phyloP scores from a whole-genome alignment of 2,888 invertebrate species.

The Asteroscopus sphinx region DNA sequence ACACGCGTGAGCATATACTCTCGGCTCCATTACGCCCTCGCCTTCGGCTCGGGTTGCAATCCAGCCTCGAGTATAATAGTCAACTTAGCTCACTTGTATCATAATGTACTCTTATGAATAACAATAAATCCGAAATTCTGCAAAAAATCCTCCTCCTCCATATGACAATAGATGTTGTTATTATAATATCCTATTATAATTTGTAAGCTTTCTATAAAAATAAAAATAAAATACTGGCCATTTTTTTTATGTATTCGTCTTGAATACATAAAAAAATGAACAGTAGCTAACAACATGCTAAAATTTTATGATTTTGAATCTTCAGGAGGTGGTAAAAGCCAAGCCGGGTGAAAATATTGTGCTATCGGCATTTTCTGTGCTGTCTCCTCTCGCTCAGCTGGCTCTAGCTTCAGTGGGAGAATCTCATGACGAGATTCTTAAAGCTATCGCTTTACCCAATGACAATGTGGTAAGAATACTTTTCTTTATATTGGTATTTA shows the following conservation, averaged over 20 bases:
- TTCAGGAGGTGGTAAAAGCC: slow-evolving; percentile 71
- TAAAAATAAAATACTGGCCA: neutral
- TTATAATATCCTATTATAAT: no score
- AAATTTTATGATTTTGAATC: slow-evolving; percentile 15
- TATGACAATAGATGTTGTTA: no score
- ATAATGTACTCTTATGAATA: no score
- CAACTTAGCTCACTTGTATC: no score
- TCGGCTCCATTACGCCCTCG: no score
- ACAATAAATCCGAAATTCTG: no score
- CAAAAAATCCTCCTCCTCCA: no score
- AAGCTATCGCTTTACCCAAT: slow-evolving; percentile 72
- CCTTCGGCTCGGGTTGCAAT: no score
- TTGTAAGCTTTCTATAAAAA: neutral
- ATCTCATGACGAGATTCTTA: slow-evolving; percentile 77
- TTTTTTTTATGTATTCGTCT: no score
- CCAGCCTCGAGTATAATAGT: no score
- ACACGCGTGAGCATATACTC: no score
- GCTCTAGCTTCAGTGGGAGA: slow-evolving; percentile 74
- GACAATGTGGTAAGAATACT: slow-evolving; percentile 67
- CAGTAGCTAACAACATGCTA: no score
- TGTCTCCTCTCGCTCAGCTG: slow-evolving; percentile 78
- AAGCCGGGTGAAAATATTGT: slow-evolving; percentile 74
- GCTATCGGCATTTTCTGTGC: slow-evolving; percentile 83
- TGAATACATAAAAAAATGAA: neutral
- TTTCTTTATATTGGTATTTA: neutral